Conservation (phyloP, 1,140 invertebrate genomes). For the Ladona fulva region DNA sequence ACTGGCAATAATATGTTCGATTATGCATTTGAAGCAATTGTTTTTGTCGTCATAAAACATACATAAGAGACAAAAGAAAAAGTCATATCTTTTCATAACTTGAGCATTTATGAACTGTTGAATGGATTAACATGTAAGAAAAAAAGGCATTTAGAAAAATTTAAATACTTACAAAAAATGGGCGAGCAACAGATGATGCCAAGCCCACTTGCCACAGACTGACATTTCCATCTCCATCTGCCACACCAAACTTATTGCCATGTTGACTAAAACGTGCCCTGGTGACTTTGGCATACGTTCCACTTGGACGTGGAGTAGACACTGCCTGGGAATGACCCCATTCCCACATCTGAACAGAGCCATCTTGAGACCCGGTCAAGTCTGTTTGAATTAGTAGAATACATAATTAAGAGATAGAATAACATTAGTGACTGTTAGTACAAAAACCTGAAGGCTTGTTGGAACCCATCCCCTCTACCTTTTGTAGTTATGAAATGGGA, state of each 20-base stretch:
- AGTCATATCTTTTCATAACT: too few relatives aligned
- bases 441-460: too few relatives aligned
- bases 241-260: constrained; percentile 96
- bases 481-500: too few relatives aligned
- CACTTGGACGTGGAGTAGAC: constrained; percentile 77
- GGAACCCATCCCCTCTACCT: too few relatives aligned
- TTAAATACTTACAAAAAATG: constrained; percentile 82
- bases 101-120: too few relatives aligned
- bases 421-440: too few relatives aligned
- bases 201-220: constrained; percentile 85
- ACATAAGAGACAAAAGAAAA: too few relatives aligned
- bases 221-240: constrained; percentile 83
- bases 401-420: too few relatives aligned
- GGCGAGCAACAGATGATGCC: constrained; percentile 67
- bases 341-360: constrained; percentile 95
- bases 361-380: constrained; percentile 92
- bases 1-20: too few relatives aligned
- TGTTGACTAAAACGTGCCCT: constrained; percentile 90
- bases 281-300: constrained; percentile 92
- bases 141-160: constrained; percentile 12
- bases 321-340: constrained; percentile 90
- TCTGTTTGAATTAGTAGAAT: constrained; percentile 47
- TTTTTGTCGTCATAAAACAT: too few relatives aligned
- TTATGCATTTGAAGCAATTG: too few relatives aligned
- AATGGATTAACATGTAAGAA: neutral